These are phyloP conservation scores for Ips nitidus DNA, from an alignment of 1,140 invertebrate genomes.

Conservation along the genomic window DNA sequence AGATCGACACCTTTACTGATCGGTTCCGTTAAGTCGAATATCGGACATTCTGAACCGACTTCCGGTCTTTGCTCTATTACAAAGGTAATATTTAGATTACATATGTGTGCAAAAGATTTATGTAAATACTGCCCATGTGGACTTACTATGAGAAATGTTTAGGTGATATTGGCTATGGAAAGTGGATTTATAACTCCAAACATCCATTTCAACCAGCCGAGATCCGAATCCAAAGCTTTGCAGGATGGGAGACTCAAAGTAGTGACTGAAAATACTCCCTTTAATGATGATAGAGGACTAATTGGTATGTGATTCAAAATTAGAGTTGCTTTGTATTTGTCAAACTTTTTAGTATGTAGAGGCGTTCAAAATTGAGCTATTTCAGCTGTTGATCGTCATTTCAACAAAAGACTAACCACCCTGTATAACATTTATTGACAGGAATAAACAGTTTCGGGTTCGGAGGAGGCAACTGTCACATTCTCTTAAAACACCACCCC, in stretches of 20 bases:
- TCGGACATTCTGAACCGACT: conserved; percentile 90
- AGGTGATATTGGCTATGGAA: conserved; percentile 67
- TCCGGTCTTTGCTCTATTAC: conserved; percentile 83
- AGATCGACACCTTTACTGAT: conserved; percentile 72
- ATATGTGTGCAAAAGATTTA: not conserved
- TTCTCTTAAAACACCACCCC: conserved; percentile 60
- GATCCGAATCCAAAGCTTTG: conserved; percentile 71
- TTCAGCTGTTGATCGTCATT: not conserved
- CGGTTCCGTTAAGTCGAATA: conserved; percentile 91
- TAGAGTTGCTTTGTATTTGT: no score
- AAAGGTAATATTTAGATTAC: conserved; percentile 62
- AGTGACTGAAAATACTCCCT: conserved; percentile 64
- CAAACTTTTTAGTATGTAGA: no score
- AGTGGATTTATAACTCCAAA: conserved; percentile 77
- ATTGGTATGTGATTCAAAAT: conserved; percentile 46
- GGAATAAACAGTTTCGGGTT: conserved; percentile 68
- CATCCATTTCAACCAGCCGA: conserved; percentile 72
- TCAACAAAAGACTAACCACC: not conserved
- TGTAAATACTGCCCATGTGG: conserved; percentile 1
- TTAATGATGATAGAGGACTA: conserved; percentile 61
- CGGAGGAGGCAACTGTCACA: conserved; percentile 67
- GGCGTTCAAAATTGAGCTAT: not conserved
- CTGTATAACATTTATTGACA: not conserved
- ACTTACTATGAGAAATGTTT: conserved; percentile 31
- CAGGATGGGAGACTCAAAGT: conserved; percentile 70